These are phyloP conservation scores for Beaufortia kweichowensis DNA, from an alignment of 2,113 vertebrate genomes.

Conservation along the genomic window DNA sequence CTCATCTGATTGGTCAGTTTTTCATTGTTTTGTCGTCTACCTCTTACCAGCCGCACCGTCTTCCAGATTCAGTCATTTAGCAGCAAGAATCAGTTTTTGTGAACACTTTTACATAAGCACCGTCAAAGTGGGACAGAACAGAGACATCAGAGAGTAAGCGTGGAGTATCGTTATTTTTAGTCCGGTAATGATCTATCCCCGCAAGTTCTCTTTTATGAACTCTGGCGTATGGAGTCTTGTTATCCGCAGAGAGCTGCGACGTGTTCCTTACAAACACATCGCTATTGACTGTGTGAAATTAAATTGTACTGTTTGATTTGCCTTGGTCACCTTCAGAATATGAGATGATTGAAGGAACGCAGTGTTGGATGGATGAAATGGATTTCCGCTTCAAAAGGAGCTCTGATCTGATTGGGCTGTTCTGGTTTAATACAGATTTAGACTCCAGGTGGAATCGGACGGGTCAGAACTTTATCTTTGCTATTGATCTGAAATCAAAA, in stretches of 20 bases:
- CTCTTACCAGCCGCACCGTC: no score
- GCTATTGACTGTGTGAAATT: conserved; percentile 40
- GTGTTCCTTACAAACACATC: background rate
- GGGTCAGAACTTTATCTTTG: conserved; percentile 23
- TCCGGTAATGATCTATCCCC: conserved; percentile 35
- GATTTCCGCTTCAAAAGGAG: conserved; percentile 28
- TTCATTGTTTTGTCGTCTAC: background rate
- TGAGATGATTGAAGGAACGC: conserved; percentile 30
- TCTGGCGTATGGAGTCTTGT: conserved; percentile 20
- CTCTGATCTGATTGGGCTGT: background rate
- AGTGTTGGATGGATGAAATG: conserved; percentile 22
- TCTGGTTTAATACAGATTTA: conserved; percentile 17
- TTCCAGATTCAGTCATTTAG: background rate
- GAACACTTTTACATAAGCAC: background rate
- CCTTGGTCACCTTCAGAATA: background rate
- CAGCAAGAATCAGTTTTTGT: background rate
- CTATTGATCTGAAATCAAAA: conserved; percentile 20
- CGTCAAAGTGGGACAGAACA: conserved; percentile 14
- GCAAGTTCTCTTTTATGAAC: conserved; percentile 26
- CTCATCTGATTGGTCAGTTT: background rate
- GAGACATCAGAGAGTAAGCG: conserved; percentile 31
- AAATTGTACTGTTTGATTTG: conserved; percentile 6
- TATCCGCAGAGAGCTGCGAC: conserved; percentile 32
- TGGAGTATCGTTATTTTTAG: conserved; percentile 32
- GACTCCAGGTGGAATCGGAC: conserved; percentile 3